Conservation (phyloP, 2,888 invertebrate genomes). For the Napeogenes sylphis region DNA sequence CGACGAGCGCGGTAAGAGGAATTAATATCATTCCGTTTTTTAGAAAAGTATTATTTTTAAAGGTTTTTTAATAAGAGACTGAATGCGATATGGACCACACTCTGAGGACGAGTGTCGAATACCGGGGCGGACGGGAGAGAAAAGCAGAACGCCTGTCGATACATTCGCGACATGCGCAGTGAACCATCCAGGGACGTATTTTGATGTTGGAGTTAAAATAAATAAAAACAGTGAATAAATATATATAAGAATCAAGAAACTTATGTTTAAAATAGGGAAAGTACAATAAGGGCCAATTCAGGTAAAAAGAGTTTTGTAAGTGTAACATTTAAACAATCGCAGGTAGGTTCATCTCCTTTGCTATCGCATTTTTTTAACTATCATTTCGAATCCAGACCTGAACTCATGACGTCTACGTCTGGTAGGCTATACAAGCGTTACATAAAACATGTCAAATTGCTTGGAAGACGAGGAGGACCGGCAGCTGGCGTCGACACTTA, state of each 20-base stretch:
- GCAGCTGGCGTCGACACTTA: constrained; percentile 45
- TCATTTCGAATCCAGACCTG: constrained; percentile 25
- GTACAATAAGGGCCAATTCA: no score
- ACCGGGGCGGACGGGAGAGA: constrained; percentile 42
- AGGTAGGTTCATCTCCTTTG: no score
- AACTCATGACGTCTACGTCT: constrained; percentile 29
- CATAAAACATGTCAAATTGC: constrained; percentile 55
- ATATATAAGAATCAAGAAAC: no score
- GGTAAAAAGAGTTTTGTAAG: no score
- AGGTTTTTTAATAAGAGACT: constrained; percentile 12
- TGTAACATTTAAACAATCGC: no score
- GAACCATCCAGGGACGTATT: constrained; percentile 53
- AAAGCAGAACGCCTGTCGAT: constrained; percentile 61
- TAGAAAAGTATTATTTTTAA: constrained; percentile 6
- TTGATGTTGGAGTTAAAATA: not conserved
- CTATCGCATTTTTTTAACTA: not conserved
- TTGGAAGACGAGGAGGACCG: constrained; percentile 49
- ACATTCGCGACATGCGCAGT: constrained; percentile 75
- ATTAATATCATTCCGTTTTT: constrained; percentile 55
- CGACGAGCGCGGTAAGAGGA: constrained; percentile 65
- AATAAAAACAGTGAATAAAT: not conserved
- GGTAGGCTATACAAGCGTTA: constrained; percentile 15
- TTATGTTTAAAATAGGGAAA: no score
- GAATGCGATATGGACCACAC: constrained; percentile 49
- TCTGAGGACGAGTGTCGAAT: constrained; percentile 62